Percentiles rank a stretch among this genome's conserved stretches.
Evolutionary conservation across 2,113 vertebrate genomes (phyloP).

Genomic region (Psilopsiagon aurifrons): DNA sequence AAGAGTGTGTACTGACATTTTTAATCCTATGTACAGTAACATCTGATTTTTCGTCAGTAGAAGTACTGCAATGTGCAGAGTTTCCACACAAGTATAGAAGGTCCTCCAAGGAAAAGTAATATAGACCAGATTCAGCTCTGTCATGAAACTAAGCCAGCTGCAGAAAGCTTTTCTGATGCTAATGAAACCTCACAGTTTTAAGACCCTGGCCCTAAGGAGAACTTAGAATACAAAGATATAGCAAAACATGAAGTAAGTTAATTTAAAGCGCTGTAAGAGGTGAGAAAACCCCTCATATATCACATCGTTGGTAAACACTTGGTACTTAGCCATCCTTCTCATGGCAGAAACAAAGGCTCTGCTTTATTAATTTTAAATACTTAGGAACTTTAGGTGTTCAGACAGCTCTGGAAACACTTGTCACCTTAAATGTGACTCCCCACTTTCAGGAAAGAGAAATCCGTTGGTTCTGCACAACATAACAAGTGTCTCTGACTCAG

Average conservation of each 20-base stretch:
- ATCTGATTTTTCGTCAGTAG: not conserved
- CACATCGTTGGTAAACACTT: not conserved
- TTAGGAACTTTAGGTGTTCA: not conserved
- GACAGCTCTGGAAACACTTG: not conserved
- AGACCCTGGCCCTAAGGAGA: not conserved
- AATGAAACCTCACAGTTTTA: not conserved
- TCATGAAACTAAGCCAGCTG: not conserved
- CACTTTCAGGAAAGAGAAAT: not conserved
- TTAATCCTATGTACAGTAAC: not conserved
- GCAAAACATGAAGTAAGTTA: not conserved
- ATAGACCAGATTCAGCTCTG: not conserved
- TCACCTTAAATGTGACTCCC: not conserved
- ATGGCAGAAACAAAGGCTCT: not conserved
- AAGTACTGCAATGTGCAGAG: not conserved
- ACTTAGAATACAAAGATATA: not conserved
- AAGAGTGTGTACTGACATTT: not conserved
- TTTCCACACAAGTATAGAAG: not conserved
- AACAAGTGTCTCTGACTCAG: not conserved
- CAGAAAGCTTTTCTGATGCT: not conserved
- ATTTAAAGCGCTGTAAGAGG: not conserved
- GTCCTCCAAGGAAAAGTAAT: not conserved
- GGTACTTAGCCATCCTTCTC: not conserved
- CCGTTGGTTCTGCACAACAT: not conserved
- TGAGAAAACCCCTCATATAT: not conserved
- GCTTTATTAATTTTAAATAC: not conserved